A percentile compares a stretch with the other conserved stretches of the same genome.
These are phyloP conservation scores for Polydrusus pterygomalis DNA, from an alignment of 2,888 invertebrate species.

Conservation along the genomic window DNA sequence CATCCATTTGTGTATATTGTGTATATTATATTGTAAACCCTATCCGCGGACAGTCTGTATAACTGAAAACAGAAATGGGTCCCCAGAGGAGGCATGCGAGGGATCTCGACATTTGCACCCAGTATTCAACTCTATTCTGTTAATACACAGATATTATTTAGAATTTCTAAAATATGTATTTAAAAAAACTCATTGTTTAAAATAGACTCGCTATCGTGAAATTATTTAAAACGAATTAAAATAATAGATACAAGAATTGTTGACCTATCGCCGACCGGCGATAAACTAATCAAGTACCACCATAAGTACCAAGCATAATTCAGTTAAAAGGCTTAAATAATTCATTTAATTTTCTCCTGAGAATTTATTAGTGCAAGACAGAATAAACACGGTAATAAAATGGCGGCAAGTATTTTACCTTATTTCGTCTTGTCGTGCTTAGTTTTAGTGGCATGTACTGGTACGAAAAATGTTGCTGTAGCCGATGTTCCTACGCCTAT, in stretches of 20 bases:
- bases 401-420: not conserved
- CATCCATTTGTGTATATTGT: no score
- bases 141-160: no score
- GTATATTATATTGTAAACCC: no score
- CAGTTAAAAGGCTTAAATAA: slow-evolving; percentile 7
- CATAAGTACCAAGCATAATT: slow-evolving; percentile 3
- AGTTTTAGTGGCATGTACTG: not conserved
- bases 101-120: no score
- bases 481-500: slow-evolving; percentile 59
- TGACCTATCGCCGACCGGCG: slow-evolving; percentile 25
- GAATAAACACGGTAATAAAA: slow-evolving; percentile 13
- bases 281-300: slow-evolving; percentile 35
- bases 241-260: slow-evolving; percentile 17
- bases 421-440: not conserved
- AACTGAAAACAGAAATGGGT: no score
- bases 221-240: slow-evolving; percentile 11
- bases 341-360: slow-evolving; percentile 1
- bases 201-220: not conserved
- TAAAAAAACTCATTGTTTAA: no score
- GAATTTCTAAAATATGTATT: no score
- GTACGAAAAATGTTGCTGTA: not conserved
- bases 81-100: no score
- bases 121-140: no score
- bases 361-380: slow-evolving; percentile 26
- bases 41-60: no score